Percentiles rank a stretch among this genome's conserved stretches.
Conservation (phyloP, 2,113 vertebrate species). For the Sinocyclocheilus rhinocerous region DNA sequence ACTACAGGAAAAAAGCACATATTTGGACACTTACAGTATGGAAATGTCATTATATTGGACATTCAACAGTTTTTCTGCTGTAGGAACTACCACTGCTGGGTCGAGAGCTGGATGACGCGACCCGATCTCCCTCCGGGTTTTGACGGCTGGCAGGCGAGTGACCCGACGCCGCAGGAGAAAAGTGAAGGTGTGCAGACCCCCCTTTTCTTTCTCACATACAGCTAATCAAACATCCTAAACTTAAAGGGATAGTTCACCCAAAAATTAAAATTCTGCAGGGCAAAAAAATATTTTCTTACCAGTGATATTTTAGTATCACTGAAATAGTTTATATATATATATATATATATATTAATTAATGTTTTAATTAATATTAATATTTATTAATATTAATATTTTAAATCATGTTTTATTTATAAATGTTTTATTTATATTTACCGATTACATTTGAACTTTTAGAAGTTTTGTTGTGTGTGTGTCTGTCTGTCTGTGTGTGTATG, state of each 20-base stretch:
- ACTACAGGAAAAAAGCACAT: background rate
- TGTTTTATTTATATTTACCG: too few relatives aligned
- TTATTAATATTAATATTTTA: too few relatives aligned
- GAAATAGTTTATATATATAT: too few relatives aligned
- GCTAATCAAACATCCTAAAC: background rate
- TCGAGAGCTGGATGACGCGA: slow-evolving; percentile 92
- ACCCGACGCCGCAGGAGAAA: slow-evolving; percentile 95
- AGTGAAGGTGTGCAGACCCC: slow-evolving; percentile 81
- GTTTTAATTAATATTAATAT: too few relatives aligned
- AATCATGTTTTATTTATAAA: too few relatives aligned
- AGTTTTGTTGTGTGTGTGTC: too few relatives aligned
- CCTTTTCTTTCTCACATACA: background rate
- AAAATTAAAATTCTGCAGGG: background rate
- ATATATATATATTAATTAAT: too few relatives aligned
- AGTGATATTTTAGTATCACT: too few relatives aligned
- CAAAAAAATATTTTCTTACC: background rate
- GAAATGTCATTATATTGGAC: background rate
- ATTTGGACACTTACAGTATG: background rate
- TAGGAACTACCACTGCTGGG: slow-evolving; percentile 98
- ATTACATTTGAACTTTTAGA: too few relatives aligned
- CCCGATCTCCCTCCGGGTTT: slow-evolving; percentile 81
- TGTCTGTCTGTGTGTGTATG: too few relatives aligned
- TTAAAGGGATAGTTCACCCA: background rate
- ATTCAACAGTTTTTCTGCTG: background rate
- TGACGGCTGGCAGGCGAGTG: slow-evolving; percentile 91